Base-by-base conservation (phyloP, 2,113 vertebrate species). In the Myrmecobius fasciatus region DNA sequence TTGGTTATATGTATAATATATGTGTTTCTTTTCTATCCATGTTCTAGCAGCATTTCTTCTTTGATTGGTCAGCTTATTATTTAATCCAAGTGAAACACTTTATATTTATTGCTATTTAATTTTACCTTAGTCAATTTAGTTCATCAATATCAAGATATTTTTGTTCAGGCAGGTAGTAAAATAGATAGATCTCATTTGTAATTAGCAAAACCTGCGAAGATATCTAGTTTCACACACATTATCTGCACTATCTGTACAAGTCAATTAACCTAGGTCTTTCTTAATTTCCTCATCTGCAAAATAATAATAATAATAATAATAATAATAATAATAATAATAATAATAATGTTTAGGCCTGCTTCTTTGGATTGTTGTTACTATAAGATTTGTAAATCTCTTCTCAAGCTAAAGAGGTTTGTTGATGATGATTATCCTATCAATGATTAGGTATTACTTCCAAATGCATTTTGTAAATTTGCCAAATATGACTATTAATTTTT, bases 281-380 rank as follows among this genome's bases (percentile, higher is more conserved):
- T 94, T 60, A 43, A 47, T 93, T 95, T 94, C n/a, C 46, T 92
- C 56, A 88, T 52, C 75, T 89, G 31, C n/a, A 95, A 91, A 83
- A 49, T n/a, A 25, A 94, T 10, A 8, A 51, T 92, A 53, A 95
- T 54, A 36, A 25, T 88, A 88, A 8, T 20, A 43, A n/a, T n/a
- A n/a, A n/a, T n/a, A n/a, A n/a, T n/a, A 83, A 49, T n/a, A 25
- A 94, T 10, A 8, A 51, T 92, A 53, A 95, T 54, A 36, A 25
- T 88, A 88, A 8, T 20, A 43, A n/a, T n/a, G n/a, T n/a, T n/a
- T n/a, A 75, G 31, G 3, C 3, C 3, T 93, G 14, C 11, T 24
- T 94, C 22, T 0, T 0, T 88, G 20, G 83, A 25, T 93, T 52
- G 20, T 90, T 52, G 89, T 94, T 52, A 91, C 17, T 26, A 93